Evolutionary conservation across 2,113 vertebrate genomes (phyloP).

Genomic region (Melanostigma gelatinosum): DNA sequence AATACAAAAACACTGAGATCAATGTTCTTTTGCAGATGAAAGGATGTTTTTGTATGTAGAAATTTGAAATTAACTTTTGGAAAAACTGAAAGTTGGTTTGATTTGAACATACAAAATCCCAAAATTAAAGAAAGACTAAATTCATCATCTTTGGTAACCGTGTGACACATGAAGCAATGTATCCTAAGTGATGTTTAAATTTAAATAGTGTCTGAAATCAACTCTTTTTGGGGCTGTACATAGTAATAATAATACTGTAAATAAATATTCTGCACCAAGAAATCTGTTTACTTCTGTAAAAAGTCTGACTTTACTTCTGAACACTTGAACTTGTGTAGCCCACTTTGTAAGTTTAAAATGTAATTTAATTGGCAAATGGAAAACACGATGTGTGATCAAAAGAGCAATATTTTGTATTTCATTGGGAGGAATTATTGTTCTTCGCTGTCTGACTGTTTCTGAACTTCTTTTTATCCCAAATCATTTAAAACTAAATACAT

Average conservation of each 20-base stretch:
- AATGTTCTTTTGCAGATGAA: too few relatives aligned
- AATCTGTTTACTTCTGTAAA: background rate
- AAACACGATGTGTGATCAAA: background rate
- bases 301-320: background rate
- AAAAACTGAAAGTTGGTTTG: too few relatives aligned
- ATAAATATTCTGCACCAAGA: too few relatives aligned
- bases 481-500: background rate
- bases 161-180: too few relatives aligned
- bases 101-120: too few relatives aligned
- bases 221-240: background rate
- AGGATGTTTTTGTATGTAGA: too few relatives aligned
- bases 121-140: too few relatives aligned
- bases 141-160: too few relatives aligned
- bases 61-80: too few relatives aligned
- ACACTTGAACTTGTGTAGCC: background rate
- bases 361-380: background rate
- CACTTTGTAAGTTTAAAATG: background rate
- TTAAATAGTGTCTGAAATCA: background rate
- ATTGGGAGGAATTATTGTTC: background rate
- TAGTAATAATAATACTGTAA: background rate
- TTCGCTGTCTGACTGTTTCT: background rate
- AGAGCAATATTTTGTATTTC: background rate
- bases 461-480: background rate
- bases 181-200: background rate
- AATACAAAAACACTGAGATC: too few relatives aligned